Percentiles rank a stretch among this genome's conserved stretches.
Evolutionary conservation across 2,888 invertebrate genomes (phyloP).

Genomic region (Ethmia dodecea): DNA sequence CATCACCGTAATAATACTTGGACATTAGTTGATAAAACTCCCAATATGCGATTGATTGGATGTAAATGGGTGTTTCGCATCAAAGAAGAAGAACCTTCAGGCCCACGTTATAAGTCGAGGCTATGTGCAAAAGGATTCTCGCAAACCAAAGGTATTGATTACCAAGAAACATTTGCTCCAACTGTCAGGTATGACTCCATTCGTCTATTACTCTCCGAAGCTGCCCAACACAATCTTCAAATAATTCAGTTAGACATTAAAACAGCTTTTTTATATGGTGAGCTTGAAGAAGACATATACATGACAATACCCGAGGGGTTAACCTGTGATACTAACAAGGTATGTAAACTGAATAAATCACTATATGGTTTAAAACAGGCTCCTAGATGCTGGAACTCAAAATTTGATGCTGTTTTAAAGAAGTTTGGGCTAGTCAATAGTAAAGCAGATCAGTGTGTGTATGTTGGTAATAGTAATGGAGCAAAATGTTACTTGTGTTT

Average conservation of each 20-base stretch:
- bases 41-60: conserved; percentile 2
- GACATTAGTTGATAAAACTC: conserved; percentile 5
- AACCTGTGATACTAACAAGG: neutral
- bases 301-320: conserved; percentile 14
- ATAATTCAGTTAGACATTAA: conserved; percentile 18
- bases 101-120: conserved; percentile 8
- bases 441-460: neutral
- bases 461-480: neutral
- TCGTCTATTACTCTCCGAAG: conserved; percentile 8
- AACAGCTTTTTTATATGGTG: conserved; percentile 22
- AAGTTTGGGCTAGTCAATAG: neutral
- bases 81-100: conserved; percentile 3
- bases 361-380: conserved; percentile 4
- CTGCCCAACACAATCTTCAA: conserved; percentile 1
- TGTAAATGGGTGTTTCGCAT: conserved; percentile 11
- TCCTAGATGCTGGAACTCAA: conserved; percentile 2
- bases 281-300: conserved; percentile 16
- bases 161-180: conserved; percentile 12
- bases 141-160: conserved; percentile 8
- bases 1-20: conserved; percentile 6
- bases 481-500: neutral
- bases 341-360: neutral
- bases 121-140: conserved; percentile 11
- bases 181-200: conserved; percentile 14
- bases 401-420: neutral